These are phyloP conservation scores for Halcyon smyrnensis DNA, from an alignment of 2,797 vertebrate genomes.

Conservation along the genomic window DNA sequence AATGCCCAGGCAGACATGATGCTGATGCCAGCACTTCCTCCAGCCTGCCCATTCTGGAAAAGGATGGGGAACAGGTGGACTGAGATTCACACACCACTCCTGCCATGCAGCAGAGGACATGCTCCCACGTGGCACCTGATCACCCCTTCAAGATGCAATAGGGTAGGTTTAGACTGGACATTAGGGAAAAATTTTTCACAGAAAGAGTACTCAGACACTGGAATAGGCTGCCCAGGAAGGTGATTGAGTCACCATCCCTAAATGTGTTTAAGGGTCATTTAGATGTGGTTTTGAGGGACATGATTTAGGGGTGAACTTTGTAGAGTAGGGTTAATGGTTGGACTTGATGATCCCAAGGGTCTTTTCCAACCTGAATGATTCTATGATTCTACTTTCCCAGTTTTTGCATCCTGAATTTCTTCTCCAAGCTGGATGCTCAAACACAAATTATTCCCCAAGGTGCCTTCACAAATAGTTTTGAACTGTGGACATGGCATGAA, in stretches of 20 bases:
- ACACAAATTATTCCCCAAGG: not conserved
- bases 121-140: not conserved
- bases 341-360: too few relatives aligned
- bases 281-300: too few relatives aligned
- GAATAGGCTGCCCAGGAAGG: too few relatives aligned
- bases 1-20: not conserved
- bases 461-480: not conserved
- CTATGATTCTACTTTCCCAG: not conserved
- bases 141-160: too few relatives aligned
- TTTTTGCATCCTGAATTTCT: not conserved
- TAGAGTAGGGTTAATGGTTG: too few relatives aligned
- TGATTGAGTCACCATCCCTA: too few relatives aligned
- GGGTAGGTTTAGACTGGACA: too few relatives aligned
- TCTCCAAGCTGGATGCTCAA: not conserved
- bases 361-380: too few relatives aligned
- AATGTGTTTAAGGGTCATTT: too few relatives aligned
- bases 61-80: not conserved
- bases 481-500: not conserved
- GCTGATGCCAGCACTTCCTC: not conserved
- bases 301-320: too few relatives aligned
- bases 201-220: too few relatives aligned
- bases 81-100: rapidly evolving
- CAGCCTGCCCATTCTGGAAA: not conserved
- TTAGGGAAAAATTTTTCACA: too few relatives aligned
- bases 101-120: rapidly evolving